Evolutionary conservation across 2,113 vertebrate species (phyloP), one percentile per base, ranked within the genome.

Genomic region (Heptranchias perlo): DNA sequence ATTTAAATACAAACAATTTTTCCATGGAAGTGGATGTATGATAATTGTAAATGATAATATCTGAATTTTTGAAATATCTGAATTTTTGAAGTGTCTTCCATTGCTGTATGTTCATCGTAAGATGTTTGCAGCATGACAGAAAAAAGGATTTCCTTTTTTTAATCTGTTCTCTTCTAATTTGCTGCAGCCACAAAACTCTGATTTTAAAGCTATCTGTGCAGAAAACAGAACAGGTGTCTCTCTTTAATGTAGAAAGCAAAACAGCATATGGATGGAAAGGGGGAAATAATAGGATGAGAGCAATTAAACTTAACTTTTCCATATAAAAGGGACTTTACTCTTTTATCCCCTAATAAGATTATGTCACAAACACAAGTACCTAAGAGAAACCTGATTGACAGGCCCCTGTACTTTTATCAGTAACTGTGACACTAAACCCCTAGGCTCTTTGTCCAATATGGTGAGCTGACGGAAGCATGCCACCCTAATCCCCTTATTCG

Each of bases 401-500:
- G 98, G 98, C 98, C 98, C 98, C 98, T 98, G 98, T 98, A 98
- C 98, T 98, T 99, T 99, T 98, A 99, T 99, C 99, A 99, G 98
- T 98, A 98, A 98, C 98, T 98, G 98, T 98, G 98, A 99, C 98
- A 98, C 98, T 99, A 99, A 98, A 98, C 98, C 97, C 98, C 97
- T 62, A 96, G 96, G 97, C 97, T 98, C 98, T 99, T 99, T 99
- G 99, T 99, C 98, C 97, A 96, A 96, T 97, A 96, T 98, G 98
- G 98, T 98, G 98, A 98, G 98, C 98, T 98, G 98, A 98, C 98
- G 99, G 99, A 99, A 99, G 99, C 98, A 97, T 98, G 98, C 98
- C 97, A 96, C 98, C 98, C 98, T 99, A 99, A 99, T 99, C 99
- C 99, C 98, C 98, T 99, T 98, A 99, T 99, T 99, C 98, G 98